phyloP scores from a whole-genome alignment of 2,888 invertebrate species.

The Agonum fuliginosum region DNA sequence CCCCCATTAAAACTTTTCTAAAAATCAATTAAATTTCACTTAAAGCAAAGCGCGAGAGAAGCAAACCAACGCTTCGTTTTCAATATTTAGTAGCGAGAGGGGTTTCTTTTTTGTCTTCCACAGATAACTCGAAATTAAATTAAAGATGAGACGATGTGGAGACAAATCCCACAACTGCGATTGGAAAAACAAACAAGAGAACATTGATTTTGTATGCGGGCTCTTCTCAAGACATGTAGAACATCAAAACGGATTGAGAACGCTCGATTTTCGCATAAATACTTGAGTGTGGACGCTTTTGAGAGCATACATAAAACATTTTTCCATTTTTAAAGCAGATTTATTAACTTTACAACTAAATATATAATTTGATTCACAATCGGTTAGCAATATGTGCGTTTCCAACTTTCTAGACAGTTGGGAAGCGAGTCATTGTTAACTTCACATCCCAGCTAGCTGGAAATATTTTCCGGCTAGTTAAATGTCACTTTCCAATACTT shows the following conservation, averaged over 20 bases:
- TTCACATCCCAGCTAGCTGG: no score
- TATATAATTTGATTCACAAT: no score
- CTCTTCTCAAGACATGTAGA: background rate
- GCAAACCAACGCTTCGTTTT: background rate
- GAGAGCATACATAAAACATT: background rate
- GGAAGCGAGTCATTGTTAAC: no score
- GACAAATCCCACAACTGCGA: slow-evolving; percentile 3
- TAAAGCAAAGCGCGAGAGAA: background rate
- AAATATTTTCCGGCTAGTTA: no score
- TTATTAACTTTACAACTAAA: no score
- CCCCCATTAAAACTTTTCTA: background rate
- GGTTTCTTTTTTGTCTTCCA: background rate
- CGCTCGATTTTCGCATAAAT: slow-evolving; percentile 8
- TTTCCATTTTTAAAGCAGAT: background rate
- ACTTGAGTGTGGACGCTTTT: background rate
- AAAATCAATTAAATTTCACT: slow-evolving; percentile 40
- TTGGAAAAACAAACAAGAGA: slow-evolving; percentile 48
- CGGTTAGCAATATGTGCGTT: no score
- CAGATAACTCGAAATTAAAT: slow-evolving; percentile 37
- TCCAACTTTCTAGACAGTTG: no score
- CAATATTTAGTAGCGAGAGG: slow-evolving; percentile 3
- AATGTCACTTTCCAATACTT: no score
- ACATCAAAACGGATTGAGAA: background rate
- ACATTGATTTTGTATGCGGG: slow-evolving; percentile 46
- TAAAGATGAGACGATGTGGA: slow-evolving; percentile 5